These are phyloP conservation scores for Chrysochloris asiatica DNA, from an alignment of 2,113 vertebrate species.

Conservation along the genomic window DNA sequence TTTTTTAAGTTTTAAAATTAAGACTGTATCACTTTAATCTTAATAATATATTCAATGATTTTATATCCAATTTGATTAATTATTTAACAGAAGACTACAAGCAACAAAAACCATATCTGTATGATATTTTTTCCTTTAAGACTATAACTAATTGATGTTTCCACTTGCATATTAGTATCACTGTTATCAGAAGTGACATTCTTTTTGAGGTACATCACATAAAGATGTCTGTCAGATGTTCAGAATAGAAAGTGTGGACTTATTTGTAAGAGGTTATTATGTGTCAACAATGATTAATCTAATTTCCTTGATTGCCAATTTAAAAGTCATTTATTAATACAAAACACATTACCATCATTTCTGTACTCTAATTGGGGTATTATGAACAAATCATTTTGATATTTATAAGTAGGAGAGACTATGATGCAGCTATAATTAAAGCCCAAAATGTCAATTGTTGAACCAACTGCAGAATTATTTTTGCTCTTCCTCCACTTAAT, in stretches of 20 bases:
- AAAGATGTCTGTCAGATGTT: background rate
- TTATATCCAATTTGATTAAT: background rate
- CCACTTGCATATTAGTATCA: background rate
- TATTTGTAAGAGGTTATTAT: background rate
- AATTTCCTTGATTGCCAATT: background rate
- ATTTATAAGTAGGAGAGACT: background rate
- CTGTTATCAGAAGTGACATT: background rate
- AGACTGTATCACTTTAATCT: too few relatives aligned
- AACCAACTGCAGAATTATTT: background rate
- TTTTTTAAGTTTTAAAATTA: too few relatives aligned
- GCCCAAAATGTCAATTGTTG: background rate
- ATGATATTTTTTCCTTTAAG: background rate
- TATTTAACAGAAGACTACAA: background rate
- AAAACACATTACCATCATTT: background rate
- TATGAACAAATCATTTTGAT: background rate
- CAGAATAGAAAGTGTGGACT: background rate
- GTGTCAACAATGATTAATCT: background rate
- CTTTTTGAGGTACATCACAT: background rate
- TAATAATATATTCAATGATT: background rate
- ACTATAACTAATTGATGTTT: background rate
- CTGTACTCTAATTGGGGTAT: background rate
- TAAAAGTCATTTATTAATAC: background rate
- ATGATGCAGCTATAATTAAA: background rate
- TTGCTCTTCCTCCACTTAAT: background rate
- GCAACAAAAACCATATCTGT: background rate